A percentile compares a stretch with the other conserved stretches of the same genome.
Evolutionary conservation across 23 tunicate genomes (phyloP).

Genomic region (Botrylloides violaceus): DNA sequence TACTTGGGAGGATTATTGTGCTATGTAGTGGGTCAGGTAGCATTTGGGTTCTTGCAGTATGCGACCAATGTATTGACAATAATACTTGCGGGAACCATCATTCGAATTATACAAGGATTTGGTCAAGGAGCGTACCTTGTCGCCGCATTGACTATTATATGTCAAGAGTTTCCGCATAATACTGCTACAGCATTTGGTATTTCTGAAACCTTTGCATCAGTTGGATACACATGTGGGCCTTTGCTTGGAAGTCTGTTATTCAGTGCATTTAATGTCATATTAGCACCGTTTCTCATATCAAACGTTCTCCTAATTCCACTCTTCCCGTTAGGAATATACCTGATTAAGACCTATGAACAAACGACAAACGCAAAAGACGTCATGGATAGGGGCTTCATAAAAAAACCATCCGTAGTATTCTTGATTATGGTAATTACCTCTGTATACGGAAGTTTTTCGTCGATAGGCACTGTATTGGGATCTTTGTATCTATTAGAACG

Average conservation of each 20-base stretch:
- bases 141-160: not conserved
- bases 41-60: not conserved
- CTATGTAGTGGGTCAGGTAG: not conserved
- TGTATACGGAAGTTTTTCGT: not conserved
- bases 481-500: not conserved
- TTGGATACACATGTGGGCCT: not conserved
- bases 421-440: not conserved
- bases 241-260: not conserved
- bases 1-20: not conserved
- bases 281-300: not conserved
- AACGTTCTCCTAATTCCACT: not conserved
- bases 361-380: not conserved
- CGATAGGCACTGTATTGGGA: not conserved
- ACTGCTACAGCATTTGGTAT: not conserved
- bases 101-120: not conserved
- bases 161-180: not conserved
- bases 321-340: not conserved
- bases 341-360: not conserved
- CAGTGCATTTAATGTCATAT: not conserved
- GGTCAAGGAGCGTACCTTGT: not conserved
- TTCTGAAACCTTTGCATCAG: not conserved
- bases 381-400: not conserved
- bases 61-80: not conserved
- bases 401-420: not conserved
- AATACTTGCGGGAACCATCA: not conserved